Percentiles rank a stretch among this genome's conserved stretches.
Conservation (phyloP, 2,113 vertebrate genomes). For the Lonchura striata region DNA sequence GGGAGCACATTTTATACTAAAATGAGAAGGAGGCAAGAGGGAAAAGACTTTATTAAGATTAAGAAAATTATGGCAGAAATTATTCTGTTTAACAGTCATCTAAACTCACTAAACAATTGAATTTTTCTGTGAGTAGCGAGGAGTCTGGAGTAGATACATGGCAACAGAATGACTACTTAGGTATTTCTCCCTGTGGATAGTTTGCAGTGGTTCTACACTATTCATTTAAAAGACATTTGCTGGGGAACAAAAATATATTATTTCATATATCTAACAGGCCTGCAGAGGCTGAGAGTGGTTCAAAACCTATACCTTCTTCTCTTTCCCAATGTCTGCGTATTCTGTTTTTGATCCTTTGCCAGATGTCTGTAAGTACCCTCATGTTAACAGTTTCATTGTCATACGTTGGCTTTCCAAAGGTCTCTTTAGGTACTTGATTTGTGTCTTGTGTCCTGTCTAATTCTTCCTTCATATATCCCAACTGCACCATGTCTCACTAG, state of each 20-base stretch:
- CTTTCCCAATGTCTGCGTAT: constrained; percentile 15
- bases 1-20: background rate
- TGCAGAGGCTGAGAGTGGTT: constrained; percentile 8
- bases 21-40: background rate
- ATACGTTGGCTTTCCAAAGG: background rate
- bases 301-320: constrained; percentile 17
- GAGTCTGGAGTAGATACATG: background rate
- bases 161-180: background rate
- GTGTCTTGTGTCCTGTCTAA: background rate
- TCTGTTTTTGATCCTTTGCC: constrained; percentile 19
- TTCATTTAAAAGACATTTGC: constrained; percentile 28
- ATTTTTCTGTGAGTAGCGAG: background rate
- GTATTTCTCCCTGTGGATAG: background rate
- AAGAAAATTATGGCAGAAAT: background rate
- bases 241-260: constrained; percentile 10
- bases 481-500: background rate
- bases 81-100: background rate
- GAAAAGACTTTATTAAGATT: constrained; percentile 32
- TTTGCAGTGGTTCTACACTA: background rate
- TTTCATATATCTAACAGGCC: constrained; percentile 39
- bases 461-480: background rate
- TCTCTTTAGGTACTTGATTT: background rate
- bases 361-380: background rate
- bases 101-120: background rate
- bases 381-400: background rate